Conservation (phyloP, 2,113 vertebrate genomes). For the Leucosticte australis region DNA sequence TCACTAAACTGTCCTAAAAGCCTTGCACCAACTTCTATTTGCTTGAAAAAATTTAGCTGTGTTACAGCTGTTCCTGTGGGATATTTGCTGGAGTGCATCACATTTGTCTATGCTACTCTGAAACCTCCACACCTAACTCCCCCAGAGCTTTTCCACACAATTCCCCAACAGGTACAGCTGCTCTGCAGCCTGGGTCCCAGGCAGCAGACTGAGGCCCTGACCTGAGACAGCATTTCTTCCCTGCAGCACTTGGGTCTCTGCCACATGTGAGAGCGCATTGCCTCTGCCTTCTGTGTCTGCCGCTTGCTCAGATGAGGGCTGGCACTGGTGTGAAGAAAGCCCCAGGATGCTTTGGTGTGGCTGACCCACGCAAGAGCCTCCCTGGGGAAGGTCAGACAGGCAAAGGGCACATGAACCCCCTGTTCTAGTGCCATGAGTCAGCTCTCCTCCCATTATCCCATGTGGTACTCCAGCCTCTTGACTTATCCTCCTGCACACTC, state of each 20-base stretch:
- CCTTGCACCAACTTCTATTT: background rate
- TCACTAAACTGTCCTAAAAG: background rate
- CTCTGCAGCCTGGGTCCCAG: background rate
- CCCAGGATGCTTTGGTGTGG: background rate
- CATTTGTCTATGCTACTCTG: fast-evolving
- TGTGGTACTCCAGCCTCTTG: background rate
- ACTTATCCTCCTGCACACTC: background rate
- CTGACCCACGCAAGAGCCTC: background rate
- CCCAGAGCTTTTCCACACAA: background rate
- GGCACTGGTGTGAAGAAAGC: background rate
- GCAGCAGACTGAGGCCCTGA: background rate
- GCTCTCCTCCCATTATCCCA: background rate
- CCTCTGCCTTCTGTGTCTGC: background rate
- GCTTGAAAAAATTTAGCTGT: background rate
- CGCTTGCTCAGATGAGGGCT: background rate
- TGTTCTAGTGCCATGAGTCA: fast-evolving
- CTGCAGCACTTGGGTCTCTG: background rate
- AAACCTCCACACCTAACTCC: background rate
- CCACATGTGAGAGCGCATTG: background rate
- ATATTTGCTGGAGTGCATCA: background rate
- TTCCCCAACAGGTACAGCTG: background rate
- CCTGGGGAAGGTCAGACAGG: background rate
- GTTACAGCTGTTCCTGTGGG: background rate
- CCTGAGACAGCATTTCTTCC: fast-evolving
- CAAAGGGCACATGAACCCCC: fast-evolving